Percentiles rank a stretch among this genome's conserved stretches.
Evolutionary conservation across 2,113 vertebrate species (phyloP).

Genomic region (Dissostichus mawsoni): DNA sequence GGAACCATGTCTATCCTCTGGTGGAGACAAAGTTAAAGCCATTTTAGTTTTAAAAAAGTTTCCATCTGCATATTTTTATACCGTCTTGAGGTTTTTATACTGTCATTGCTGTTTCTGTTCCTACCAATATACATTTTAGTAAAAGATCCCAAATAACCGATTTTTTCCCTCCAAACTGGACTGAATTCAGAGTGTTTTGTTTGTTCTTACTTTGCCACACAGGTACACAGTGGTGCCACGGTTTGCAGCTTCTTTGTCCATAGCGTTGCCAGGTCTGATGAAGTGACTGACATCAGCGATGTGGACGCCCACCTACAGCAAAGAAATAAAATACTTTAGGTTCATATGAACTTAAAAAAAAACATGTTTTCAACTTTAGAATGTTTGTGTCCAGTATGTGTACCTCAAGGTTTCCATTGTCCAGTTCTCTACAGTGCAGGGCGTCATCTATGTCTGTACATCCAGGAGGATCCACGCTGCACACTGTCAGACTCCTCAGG

Average conservation of each 20-base stretch:
- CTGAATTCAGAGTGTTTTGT: neutral
- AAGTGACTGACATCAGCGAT: conserved; percentile 99
- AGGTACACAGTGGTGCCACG: conserved; percentile 97
- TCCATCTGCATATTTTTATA: no score
- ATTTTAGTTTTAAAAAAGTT: neutral
- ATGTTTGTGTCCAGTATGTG: neutral
- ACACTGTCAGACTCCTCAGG: conserved; percentile 89
- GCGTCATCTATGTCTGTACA: conserved; percentile 99
- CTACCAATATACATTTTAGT: no score
- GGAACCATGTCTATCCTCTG: conserved; percentile 99
- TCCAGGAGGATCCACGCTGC: conserved; percentile 98
- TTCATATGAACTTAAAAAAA: neutral
- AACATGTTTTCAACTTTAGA: neutral
- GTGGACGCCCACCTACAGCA: conserved; percentile 93
- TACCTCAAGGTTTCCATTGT: conserved; percentile 94
- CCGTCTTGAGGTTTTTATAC: no score
- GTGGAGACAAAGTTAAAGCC: neutral
- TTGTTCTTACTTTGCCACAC: conserved; percentile 84
- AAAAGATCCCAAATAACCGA: no score
- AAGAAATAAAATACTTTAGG: neutral
- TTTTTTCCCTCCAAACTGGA: no score
- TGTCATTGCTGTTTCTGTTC: no score
- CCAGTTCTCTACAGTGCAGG: conserved; percentile 90
- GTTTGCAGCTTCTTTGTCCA: conserved; percentile 94
- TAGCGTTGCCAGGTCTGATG: conserved; percentile 94